These are phyloP conservation scores for Labia minor DNA, from an alignment of 2,888 invertebrate species.

Conservation along the genomic window DNA sequence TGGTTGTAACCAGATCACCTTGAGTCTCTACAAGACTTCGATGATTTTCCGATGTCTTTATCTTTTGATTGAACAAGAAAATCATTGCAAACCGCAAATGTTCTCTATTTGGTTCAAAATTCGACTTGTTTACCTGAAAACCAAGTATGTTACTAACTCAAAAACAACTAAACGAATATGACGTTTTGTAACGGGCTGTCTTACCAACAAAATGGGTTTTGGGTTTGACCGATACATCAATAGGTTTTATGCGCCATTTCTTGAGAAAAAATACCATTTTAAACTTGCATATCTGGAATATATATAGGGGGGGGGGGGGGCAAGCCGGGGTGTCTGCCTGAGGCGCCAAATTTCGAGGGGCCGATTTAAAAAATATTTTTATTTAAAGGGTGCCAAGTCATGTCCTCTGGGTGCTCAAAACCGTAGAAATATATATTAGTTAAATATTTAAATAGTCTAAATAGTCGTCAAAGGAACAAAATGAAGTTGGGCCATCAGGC, in stretches of 20 bases:
- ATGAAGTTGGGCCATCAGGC: no score
- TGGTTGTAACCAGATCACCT: background rate
- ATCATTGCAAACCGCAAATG: background rate
- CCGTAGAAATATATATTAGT: no score
- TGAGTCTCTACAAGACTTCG: background rate
- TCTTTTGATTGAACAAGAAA: background rate
- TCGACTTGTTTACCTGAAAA: background rate
- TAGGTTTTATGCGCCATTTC: background rate
- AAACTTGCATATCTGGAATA: no score
- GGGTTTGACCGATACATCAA: background rate
- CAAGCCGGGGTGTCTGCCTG: no score
- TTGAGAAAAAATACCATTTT: background rate
- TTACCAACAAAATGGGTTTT: background rate
- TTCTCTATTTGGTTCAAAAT: background rate
- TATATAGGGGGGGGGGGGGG: no score
- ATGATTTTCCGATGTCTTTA: background rate
- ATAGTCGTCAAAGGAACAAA: no score
- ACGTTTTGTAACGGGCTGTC: background rate
- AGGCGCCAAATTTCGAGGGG: no score
- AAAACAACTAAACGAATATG: background rate
- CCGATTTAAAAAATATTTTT: no score
- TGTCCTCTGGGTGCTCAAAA: no score
- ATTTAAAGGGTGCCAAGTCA: no score
- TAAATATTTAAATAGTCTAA: no score
- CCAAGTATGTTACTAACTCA: background rate